Conservation (phyloP, 2,797 vertebrate species). For the Microctenopoma lineatum region DNA sequence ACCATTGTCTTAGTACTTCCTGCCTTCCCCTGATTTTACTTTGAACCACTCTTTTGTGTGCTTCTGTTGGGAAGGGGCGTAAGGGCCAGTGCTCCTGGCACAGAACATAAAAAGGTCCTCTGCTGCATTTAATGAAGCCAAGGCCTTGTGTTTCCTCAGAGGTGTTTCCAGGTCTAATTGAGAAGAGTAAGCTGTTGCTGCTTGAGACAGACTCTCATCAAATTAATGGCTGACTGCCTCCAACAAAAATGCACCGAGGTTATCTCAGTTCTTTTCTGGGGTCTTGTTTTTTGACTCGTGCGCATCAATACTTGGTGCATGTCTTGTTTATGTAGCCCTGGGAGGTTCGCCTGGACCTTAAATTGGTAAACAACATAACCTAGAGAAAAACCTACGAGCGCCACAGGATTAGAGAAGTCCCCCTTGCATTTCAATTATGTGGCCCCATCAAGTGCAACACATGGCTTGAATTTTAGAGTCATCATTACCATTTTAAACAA, state of each 20-base stretch:
- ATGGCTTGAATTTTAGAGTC: slow-evolving; percentile 22
- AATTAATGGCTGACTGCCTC: slow-evolving; percentile 54
- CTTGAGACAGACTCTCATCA: slow-evolving; percentile 44
- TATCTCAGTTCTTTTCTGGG: slow-evolving; percentile 38
- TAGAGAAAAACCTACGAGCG: slow-evolving; percentile 42
- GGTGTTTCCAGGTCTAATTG: slow-evolving; percentile 66
- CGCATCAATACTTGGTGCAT: slow-evolving; percentile 35
- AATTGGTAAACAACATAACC: slow-evolving; percentile 70
- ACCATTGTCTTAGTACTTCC: slow-evolving; percentile 8
- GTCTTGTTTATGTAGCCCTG: slow-evolving; percentile 38
- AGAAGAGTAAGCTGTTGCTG: slow-evolving; percentile 61
- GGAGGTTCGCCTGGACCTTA: slow-evolving; percentile 15
- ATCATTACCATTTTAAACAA: slow-evolving; percentile 29
- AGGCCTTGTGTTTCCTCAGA: slow-evolving; percentile 58
- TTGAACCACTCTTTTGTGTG: slow-evolving; percentile 38
- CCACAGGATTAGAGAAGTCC: slow-evolving; percentile 29
- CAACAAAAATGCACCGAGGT: slow-evolving; percentile 38
- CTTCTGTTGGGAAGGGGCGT: slow-evolving; percentile 64
- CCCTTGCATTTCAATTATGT: slow-evolving; percentile 58
- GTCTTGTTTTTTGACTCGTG: slow-evolving; percentile 1
- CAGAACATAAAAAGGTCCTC: slow-evolving; percentile 63
- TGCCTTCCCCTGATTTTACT: slow-evolving; percentile 50
- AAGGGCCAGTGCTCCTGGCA: slow-evolving; percentile 53
- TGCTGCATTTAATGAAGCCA: slow-evolving; percentile 75
- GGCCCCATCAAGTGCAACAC: slow-evolving; percentile 8